Evolutionary conservation across 2,113 vertebrate species (phyloP).

Genomic region (Protomyctophum bolini): DNA sequence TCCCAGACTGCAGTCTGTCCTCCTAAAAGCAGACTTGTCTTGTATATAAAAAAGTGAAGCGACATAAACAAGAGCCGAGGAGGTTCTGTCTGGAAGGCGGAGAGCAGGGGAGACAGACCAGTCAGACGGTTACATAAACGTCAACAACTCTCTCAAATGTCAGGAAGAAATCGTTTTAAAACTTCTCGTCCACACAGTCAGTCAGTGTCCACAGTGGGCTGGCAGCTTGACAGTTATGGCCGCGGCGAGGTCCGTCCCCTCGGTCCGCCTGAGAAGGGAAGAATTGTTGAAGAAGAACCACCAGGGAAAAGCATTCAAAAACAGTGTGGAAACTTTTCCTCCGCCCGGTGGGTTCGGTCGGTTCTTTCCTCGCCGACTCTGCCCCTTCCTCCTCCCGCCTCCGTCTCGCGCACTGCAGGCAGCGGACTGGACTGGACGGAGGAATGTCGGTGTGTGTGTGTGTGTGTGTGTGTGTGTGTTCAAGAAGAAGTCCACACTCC

Average conservation of each 20-base stretch:
- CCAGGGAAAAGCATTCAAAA: too few relatives aligned
- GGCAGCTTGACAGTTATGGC: neutral
- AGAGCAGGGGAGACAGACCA: too few relatives aligned
- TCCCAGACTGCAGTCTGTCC: too few relatives aligned
- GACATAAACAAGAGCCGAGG: neutral
- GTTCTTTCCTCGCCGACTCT: neutral
- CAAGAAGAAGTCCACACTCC: neutral
- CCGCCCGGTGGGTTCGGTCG: neutral
- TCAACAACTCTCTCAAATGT: neutral
- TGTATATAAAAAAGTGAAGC: too few relatives aligned
- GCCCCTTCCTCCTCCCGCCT: neutral
- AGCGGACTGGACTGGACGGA: neutral
- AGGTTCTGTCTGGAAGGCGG: too few relatives aligned
- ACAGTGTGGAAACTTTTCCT: conserved; percentile 4
- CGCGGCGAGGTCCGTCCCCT: neutral
- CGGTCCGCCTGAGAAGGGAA: neutral
- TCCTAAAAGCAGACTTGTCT: too few relatives aligned
- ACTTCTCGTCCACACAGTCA: neutral
- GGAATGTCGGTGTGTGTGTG: neutral
- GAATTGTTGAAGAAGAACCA: too few relatives aligned
- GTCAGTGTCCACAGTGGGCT: neutral
- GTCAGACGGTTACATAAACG: neutral
- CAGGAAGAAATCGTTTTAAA: neutral
- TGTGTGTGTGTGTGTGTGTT: neutral
- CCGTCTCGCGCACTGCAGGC: neutral